Conservation (phyloP, 1,140 invertebrate species). For the Atta texana region DNA sequence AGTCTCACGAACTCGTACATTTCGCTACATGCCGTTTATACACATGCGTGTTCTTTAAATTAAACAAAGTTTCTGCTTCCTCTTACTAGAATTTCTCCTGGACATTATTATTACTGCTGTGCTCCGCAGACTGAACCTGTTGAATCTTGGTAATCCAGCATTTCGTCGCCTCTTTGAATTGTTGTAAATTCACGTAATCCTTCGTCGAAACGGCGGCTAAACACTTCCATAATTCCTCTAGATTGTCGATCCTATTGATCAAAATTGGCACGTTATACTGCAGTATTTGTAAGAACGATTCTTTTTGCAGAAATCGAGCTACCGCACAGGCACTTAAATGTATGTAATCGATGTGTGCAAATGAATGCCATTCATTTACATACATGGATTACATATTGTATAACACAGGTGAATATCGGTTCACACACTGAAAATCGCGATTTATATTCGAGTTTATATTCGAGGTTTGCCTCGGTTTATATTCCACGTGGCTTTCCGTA, state of each 20-base stretch:
- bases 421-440: background rate
- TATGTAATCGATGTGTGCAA: background rate
- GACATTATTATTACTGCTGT: background rate
- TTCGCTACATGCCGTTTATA: background rate
- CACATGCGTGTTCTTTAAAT: background rate
- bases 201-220: background rate
- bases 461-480: background rate
- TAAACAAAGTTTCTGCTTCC: background rate
- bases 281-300: background rate
- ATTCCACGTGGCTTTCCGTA: background rate
- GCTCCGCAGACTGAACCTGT: background rate
- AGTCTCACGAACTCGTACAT: background rate
- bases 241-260: constrained; percentile 12
- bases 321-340: background rate
- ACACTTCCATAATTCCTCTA: constrained; percentile 37
- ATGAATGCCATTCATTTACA: background rate
- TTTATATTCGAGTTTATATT: background rate
- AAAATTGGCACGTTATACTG: background rate
- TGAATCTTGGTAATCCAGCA: constrained; percentile 20
- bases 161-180: constrained; percentile 49
- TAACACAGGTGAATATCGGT: no score
- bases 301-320: background rate
- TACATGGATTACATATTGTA: background rate
- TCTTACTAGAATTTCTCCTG: constrained; percentile 28
- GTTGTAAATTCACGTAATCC: constrained; percentile 20